Evolutionary conservation across 2,888 invertebrate genomes (phyloP).

Genomic region (Notodromas monacha): DNA sequence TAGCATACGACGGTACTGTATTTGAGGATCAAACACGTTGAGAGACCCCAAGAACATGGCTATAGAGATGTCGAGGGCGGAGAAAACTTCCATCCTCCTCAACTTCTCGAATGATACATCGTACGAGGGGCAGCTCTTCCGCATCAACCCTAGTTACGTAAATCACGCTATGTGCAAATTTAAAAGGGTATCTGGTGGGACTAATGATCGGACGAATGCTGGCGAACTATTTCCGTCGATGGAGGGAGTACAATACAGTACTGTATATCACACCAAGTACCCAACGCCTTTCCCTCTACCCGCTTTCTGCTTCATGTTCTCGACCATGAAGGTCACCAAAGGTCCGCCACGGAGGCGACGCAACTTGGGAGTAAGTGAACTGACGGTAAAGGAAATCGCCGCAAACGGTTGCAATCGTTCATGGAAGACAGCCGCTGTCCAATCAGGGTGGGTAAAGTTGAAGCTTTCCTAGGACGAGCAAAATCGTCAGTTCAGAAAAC

Average conservation of each 20-base stretch:
- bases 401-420: neutral
- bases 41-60: neutral
- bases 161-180: too few relatives aligned
- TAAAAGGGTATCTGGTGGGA: too few relatives aligned
- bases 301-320: conserved; percentile 1
- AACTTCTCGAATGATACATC: too few relatives aligned
- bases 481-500: too few relatives aligned
- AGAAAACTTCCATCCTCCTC: neutral
- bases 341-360: neutral
- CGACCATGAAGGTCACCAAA: neutral
- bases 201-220: too few relatives aligned
- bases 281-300: too few relatives aligned
- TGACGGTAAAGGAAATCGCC: neutral
- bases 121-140: too few relatives aligned
- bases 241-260: too few relatives aligned
- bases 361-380: neutral
- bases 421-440: neutral
- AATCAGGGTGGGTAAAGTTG: neutral
- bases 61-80: neutral
- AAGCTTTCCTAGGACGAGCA: too few relatives aligned
- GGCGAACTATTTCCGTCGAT: too few relatives aligned
- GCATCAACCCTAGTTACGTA: too few relatives aligned
- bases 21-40: neutral
- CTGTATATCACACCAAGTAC: too few relatives aligned
- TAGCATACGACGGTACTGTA: neutral